These are phyloP conservation scores for Venustaconcha ellipsiformis DNA, from an alignment of 1,140 invertebrate genomes.

Conservation along the genomic window DNA sequence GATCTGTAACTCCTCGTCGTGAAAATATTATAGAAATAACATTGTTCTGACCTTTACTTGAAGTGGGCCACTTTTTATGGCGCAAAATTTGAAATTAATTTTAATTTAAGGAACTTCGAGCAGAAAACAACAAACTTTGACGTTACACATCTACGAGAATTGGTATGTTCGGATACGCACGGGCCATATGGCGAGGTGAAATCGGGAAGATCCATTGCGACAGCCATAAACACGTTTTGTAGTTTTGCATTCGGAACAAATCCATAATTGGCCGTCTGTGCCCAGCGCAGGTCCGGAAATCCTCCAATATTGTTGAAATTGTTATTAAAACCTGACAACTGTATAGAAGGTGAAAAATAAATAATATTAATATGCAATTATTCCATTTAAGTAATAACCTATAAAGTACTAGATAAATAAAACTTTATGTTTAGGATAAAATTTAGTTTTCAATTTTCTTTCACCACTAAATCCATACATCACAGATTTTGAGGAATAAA, in stretches of 20 bases:
- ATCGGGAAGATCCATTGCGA: constrained; percentile 55
- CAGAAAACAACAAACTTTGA: no score
- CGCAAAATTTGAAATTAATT: no score
- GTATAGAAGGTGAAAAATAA: neutral
- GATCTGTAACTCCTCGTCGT: no score
- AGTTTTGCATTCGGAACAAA: constrained; percentile 50
- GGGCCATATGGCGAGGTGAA: constrained; percentile 39
- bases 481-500: no score
- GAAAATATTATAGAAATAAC: no score
- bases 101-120: no score
- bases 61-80: no score
- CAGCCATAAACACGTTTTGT: constrained; percentile 55
- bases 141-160: no score
- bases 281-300: constrained; percentile 54
- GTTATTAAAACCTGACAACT: neutral
- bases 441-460: neutral
- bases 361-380: neutral
- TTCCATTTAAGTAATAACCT: constrained; percentile 1
- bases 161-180: constrained; percentile 12
- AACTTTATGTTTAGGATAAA: neutral
- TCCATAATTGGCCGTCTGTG: constrained; percentile 57
- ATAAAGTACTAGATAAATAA: neutral
- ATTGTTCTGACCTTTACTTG: no score
- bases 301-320: constrained; percentile 11
- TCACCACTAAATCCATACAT: neutral